These are phyloP conservation scores for Apostichopus japonicus DNA, from an alignment of 35 echinoderm and acorn worm species.

Conservation along the genomic window DNA sequence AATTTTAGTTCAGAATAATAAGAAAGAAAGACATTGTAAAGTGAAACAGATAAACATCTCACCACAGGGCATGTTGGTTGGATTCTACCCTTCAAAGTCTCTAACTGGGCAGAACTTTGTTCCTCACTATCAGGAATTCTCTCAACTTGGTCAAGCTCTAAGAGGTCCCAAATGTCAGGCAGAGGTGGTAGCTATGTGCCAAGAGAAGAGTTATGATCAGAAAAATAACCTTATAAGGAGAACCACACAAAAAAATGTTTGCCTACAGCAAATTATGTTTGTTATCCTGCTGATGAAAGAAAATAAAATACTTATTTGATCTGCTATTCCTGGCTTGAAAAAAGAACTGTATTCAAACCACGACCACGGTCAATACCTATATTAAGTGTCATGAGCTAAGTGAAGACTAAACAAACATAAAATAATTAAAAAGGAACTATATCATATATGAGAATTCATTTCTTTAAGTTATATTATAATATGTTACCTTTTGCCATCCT, in stretches of 20 bases:
- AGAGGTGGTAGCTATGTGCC: slow-evolving; percentile 12
- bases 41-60: too few relatives aligned
- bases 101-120: neutral
- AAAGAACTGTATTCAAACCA: too few relatives aligned
- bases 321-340: too few relatives aligned
- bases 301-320: slow-evolving; percentile 10
- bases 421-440: too few relatives aligned
- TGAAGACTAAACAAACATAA: too few relatives aligned
- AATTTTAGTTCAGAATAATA: too few relatives aligned
- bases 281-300: slow-evolving; percentile 8
- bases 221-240: slow-evolving; percentile 15
- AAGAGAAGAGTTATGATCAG: slow-evolving; percentile 9
- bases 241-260: slow-evolving; percentile 15
- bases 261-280: slow-evolving; percentile 14
- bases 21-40: too few relatives aligned
- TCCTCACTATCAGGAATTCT: slow-evolving; percentile 14
- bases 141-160: slow-evolving; percentile 13
- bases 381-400: too few relatives aligned
- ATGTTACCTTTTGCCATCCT: too few relatives aligned
- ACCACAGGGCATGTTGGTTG: neutral
- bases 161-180: neutral
- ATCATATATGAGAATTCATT: too few relatives aligned
- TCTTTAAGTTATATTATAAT: too few relatives aligned
- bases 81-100: slow-evolving; percentile 14
- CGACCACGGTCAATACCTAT: too few relatives aligned